A percentile compares a stretch with the other conserved stretches of the same genome.
Evolutionary conservation across 2,797 vertebrate species (phyloP).

Genomic region (Phrynocephalus guinanensis): DNA sequence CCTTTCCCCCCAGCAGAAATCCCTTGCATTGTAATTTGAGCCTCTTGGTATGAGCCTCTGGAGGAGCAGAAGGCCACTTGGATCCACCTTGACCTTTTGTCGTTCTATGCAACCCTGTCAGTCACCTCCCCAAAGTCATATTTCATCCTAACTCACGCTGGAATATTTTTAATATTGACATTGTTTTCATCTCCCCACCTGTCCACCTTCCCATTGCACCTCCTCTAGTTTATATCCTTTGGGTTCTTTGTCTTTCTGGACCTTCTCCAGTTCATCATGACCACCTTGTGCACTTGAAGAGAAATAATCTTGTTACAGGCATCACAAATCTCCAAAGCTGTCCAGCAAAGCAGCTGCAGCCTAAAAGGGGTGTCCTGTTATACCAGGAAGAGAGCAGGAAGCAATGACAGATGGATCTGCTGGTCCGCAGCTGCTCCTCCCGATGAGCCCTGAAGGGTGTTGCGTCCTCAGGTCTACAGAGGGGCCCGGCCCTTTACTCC

Average conservation of each 20-base stretch:
- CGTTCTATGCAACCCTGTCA: too few species aligned
- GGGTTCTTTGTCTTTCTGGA: neutral
- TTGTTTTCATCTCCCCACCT: too few species aligned
- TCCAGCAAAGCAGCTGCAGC: neutral
- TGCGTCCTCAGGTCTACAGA: accelerated
- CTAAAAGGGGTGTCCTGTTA: neutral
- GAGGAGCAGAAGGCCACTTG: too few species aligned
- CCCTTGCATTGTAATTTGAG: too few species aligned
- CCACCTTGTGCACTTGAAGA: neutral
- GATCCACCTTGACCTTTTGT: too few species aligned
- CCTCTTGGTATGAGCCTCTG: too few species aligned
- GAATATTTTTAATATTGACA: too few species aligned
- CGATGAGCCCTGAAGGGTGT: neutral
- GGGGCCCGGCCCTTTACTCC: accelerated
- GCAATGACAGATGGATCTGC: neutral
- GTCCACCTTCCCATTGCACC: too few species aligned
- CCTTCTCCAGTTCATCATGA: neutral
- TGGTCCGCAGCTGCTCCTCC: neutral
- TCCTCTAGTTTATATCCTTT: too few species aligned
- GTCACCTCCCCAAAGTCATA: too few species aligned
- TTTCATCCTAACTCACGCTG: too few species aligned
- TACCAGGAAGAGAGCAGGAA: neutral
- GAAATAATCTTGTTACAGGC: neutral
- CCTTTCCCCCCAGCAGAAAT: too few species aligned
- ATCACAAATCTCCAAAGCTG: neutral